phyloP scores from a whole-genome alignment of 2,797 vertebrate species.

The Melanotaenia maccullochi region DNA sequence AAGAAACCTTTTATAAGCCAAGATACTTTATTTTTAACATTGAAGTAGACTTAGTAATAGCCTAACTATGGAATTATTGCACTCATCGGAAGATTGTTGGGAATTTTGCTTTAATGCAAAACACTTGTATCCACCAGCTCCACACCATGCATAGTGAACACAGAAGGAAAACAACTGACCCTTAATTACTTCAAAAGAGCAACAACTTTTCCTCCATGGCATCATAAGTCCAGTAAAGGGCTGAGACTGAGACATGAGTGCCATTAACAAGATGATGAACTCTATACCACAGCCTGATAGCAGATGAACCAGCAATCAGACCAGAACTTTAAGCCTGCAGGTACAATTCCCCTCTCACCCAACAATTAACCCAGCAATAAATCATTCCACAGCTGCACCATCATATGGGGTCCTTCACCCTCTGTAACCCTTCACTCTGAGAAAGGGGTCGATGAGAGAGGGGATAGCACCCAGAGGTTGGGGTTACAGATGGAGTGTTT shows the following conservation, averaged over 20 bases:
- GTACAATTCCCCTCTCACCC: conserved; percentile 59
- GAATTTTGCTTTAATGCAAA: not conserved
- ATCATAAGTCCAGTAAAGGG: conserved; percentile 18
- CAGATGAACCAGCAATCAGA: conserved; percentile 72
- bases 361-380: conserved; percentile 77
- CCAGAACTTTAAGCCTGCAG: conserved; percentile 51
- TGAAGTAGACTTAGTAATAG: not conserved
- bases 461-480: conserved; percentile 64
- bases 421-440: conserved; percentile 42
- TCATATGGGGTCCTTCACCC: conserved; percentile 68
- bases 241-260: conserved; percentile 1
- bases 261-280: conserved; percentile 68
- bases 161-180: conserved; percentile 60
- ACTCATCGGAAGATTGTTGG: conserved; percentile 26
- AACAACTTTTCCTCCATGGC: conserved; percentile 31
- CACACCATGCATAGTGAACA: conserved; percentile 50
- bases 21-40: too few relatives aligned
- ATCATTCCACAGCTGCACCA: conserved; percentile 73
- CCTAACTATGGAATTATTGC: not conserved
- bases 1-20: too few relatives aligned
- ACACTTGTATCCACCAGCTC: conserved; percentile 18
- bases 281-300: conserved; percentile 65
- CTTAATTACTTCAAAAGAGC: conserved; percentile 57
- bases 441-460: conserved; percentile 65
- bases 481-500: conserved; percentile 77